These are phyloP conservation scores for Cancer borealis DNA, from an alignment of 2,888 invertebrate genomes.

Conservation along the genomic window DNA sequence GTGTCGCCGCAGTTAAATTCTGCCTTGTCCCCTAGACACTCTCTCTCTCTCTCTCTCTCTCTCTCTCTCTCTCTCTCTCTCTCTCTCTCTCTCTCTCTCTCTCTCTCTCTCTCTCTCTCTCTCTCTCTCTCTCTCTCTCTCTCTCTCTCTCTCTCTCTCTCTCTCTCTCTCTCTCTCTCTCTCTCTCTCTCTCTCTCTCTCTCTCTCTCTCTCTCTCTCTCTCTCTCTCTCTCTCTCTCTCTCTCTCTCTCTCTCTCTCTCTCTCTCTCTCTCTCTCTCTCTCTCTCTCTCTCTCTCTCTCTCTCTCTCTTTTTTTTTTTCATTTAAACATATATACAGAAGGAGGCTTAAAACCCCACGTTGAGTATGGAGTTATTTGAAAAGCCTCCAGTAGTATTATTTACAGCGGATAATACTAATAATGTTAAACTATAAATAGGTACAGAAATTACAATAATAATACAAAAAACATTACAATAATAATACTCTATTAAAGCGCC, in stretches of 20 bases:
- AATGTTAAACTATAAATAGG: too few relatives aligned
- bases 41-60: not conserved
- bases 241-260: slow-evolving; percentile 37
- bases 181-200: slow-evolving; percentile 45
- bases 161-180: slow-evolving; percentile 45
- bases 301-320: slow-evolving; percentile 25
- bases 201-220: not conserved
- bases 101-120: not conserved
- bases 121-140: not conserved
- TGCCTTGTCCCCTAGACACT: too few relatives aligned
- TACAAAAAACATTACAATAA: too few relatives aligned
- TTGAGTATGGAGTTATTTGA: too few relatives aligned
- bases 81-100: slow-evolving; percentile 24
- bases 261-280: slow-evolving; percentile 23
- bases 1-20: too few relatives aligned
- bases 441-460: too few relatives aligned
- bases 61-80: not conserved
- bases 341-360: too few relatives aligned
- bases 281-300: not conserved
- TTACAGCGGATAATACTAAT: too few relatives aligned
- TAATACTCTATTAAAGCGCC: too few relatives aligned
- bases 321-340: slow-evolving; percentile 15
- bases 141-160: slow-evolving; percentile 22
- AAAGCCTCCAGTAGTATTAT: too few relatives aligned
- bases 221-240: slow-evolving; percentile 40